These are phyloP conservation scores for Drosophila leonis DNA, from an alignment of 2,888 invertebrate genomes.

Conservation along the genomic window DNA sequence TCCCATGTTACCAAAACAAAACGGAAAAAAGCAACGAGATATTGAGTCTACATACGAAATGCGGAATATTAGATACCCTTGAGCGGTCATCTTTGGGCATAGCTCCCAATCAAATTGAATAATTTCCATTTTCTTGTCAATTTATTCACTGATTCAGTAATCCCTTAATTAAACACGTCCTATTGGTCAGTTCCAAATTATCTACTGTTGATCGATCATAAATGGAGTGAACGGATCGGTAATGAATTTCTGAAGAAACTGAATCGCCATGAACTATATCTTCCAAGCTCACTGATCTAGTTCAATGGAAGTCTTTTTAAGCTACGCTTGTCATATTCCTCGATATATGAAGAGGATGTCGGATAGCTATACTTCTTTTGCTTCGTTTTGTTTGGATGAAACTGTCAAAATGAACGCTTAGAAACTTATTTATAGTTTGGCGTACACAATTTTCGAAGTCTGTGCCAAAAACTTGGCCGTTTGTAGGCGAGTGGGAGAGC, in stretches of 20 bases:
- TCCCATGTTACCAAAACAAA: constrained; percentile 32
- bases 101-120: not conserved
- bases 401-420: constrained; percentile 80
- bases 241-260: no score
- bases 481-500: constrained; percentile 40
- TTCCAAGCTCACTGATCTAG: not conserved
- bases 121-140: not conserved
- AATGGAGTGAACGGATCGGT: not conserved
- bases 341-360: constrained; percentile 1
- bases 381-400: constrained; percentile 58
- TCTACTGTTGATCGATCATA: not conserved
- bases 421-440: constrained; percentile 78
- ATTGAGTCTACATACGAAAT: not conserved
- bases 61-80: not conserved
- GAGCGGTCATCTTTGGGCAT: not conserved
- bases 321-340: not conserved
- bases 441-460: constrained; percentile 51
- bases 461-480: constrained; percentile 53
- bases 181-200: not conserved
- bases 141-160: not conserved
- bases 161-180: no score
- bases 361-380: constrained; percentile 20
- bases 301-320: not conserved
- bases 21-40: constrained; percentile 1
- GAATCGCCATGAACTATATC: not conserved